Evolutionary conservation across 2,797 vertebrate species (phyloP), one percentile per base, ranked within the genome.

Genomic region (Parauchenoglanis ngamensis): DNA sequence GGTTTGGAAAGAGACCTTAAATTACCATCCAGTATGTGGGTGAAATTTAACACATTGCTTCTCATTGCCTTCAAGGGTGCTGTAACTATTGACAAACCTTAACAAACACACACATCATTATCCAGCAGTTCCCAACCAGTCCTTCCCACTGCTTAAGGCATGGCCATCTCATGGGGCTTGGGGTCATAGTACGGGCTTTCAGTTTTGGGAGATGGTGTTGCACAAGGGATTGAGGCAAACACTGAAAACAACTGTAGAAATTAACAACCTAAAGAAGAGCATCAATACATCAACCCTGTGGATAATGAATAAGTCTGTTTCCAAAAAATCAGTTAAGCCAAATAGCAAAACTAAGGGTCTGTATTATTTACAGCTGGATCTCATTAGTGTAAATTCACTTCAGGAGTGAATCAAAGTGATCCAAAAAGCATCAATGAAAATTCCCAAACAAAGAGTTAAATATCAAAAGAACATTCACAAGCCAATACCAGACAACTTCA

Each of bases 71-170:
- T 94, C 92, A 92, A 91, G 94, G 91, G 91, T 92, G 93, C 93
- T 88, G 90, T 95, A 95, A 95, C 94, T 95, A 96, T 95, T 93
- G 94, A 94, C 93, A 94, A 94, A 91, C 92, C 88, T 88, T 93
- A 92, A 90, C 90, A 91, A 90, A 92, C 93, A 91, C 92, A 93
- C 92, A 95, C 92, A 93, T 93, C 93, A 93, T 91, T 92, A 91
- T 90, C 86, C 87, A 83, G 86, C 85, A 91, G 91, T 91, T 91
- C 88, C 83, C 89, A 67, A 85, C 56, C 81, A 85, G 59, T 77
- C 49, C 82, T 83, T 72, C 49, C 54, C 61, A 86, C 73, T 89
- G 86, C 87, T 90, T 90, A 83, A 89, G 79, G 63, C 78, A 61
- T 44, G 56, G 40, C 49, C 23, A n/a, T 86, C 89, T 85, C 85